Base-by-base conservation (phyloP, 2,113 vertebrate genomes). In the Danionella cerebrum region DNA sequence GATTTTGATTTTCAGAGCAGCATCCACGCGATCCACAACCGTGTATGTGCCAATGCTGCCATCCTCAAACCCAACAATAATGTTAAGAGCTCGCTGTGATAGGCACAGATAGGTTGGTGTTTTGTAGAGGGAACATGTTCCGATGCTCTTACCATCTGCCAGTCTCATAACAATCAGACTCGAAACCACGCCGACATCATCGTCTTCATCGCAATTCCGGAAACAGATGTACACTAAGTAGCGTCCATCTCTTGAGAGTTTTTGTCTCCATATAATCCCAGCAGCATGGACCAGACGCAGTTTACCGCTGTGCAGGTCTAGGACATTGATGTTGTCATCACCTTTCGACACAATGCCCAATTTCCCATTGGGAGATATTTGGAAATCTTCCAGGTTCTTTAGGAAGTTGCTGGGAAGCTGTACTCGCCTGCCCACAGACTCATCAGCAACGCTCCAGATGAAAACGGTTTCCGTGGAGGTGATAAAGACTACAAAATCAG, bases 11-110 rank as follows among this genome's bases (percentile, higher is more conserved):
- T 99, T 99, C 73, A 99, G 84, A 2, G 96, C 91, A 0, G 96
- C 96, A 2, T 99, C 96, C 0, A 99, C 96, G 0, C 96, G 90
- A 74, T 99, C 96, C 70, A 99, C 96, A 2, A 99, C 96, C 0
- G 96, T 99, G 78, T 98, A 99, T 2, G 96, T 97, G 59, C 96
- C 95, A 11, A 99, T 94, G 77, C 96, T 99, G 51, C 96, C 96
- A 0, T 99, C 96, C 18, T 99, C 96, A 59, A 99, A 99, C 50
- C 96, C 96, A 6, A 99, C 89, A 39, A 98, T 94, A 76, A 99
- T 97, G 82, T 99, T 92, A 67, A 99, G 87, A 55, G 97, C 95
- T 75, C 96, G 89, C 76, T 98, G 95, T 9, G 92, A 98, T 31
- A 99, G 91, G 19, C 89, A 89, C 27, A 99, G 89, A 54, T 89